A percentile compares a stretch with the other conserved stretches of the same genome.
These are phyloP conservation scores for Ditylenchus dipsaci DNA, from an alignment of 1,140 invertebrate genomes.

Conservation along the genomic window DNA sequence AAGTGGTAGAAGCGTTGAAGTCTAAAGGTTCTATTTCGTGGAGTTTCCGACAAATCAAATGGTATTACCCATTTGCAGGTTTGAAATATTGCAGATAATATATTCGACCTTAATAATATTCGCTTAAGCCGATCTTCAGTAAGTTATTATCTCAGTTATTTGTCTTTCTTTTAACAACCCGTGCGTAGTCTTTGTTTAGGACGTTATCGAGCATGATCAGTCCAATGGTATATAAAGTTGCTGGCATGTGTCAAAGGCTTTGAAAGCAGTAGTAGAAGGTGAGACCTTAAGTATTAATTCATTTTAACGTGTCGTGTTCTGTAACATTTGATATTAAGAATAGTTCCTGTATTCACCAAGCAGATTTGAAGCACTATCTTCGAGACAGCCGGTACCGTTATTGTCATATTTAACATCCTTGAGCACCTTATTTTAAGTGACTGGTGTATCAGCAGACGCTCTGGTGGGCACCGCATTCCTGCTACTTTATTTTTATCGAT, in stretches of 20 bases:
- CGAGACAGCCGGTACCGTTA: slow-evolving; percentile 72
- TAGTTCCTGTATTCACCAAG: slow-evolving; percentile 84
- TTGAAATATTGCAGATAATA: not conserved
- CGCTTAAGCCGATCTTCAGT: too few relatives aligned
- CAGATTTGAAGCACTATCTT: slow-evolving; percentile 94
- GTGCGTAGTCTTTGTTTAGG: slow-evolving; percentile 64
- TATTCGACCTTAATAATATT: too few relatives aligned
- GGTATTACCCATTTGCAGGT: slow-evolving; percentile 89
- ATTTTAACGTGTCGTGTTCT: too few relatives aligned
- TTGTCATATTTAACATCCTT: too few relatives aligned
- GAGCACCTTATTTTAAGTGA: slow-evolving; percentile 66
- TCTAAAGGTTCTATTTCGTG: slow-evolving; percentile 74
- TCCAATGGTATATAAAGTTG: slow-evolving; percentile 84
- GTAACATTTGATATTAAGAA: slow-evolving; percentile 73
- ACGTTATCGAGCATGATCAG: slow-evolving; percentile 91
- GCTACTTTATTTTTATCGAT: slow-evolving; percentile 66
- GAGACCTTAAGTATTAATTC: slow-evolving; percentile 68
- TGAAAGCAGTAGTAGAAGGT: slow-evolving; percentile 71
- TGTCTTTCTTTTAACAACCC: too few relatives aligned
- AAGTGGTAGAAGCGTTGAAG: slow-evolving; percentile 75
- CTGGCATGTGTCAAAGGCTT: slow-evolving; percentile 77
- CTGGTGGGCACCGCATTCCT: slow-evolving; percentile 99
- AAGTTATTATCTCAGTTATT: too few relatives aligned
- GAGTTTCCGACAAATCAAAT: slow-evolving; percentile 85
- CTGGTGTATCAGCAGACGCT: slow-evolving; percentile 95